These are phyloP conservation scores for Andrena cerasifolii DNA, from an alignment of 1,140 invertebrate species.

Conservation along the genomic window DNA sequence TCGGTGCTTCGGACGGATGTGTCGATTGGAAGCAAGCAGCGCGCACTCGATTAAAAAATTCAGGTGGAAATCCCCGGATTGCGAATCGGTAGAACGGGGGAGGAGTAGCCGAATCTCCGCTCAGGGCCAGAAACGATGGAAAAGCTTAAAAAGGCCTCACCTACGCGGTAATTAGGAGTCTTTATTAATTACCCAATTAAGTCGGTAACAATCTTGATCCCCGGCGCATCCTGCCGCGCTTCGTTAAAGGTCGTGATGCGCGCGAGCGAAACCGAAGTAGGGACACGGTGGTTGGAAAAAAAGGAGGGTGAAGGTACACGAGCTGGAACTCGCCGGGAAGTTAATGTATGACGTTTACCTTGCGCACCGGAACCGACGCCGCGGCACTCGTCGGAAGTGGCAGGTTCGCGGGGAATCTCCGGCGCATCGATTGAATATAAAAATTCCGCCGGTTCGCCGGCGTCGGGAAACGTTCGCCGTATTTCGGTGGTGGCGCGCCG, in stretches of 20 bases:
- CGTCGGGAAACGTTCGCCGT: too few species aligned
- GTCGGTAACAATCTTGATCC: conserved; percentile 71
- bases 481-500: too few species aligned
- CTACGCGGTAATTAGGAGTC: conserved; percentile 70
- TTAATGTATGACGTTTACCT: conserved; percentile 53
- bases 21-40: too few species aligned
- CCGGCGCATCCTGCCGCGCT: conserved; percentile 67
- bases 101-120: neutral
- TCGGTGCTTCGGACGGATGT: too few species aligned
- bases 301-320: conserved; percentile 43
- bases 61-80: too few species aligned
- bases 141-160: conserved; percentile 67
- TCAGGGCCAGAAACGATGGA: conserved; percentile 12
- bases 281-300: conserved; percentile 45
- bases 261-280: conserved; percentile 43
- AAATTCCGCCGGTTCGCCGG: neutral
- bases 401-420: conserved; percentile 38
- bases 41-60: too few species aligned
- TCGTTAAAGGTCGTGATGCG: conserved; percentile 68
- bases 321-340: conserved; percentile 41
- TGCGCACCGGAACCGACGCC: conserved; percentile 21
- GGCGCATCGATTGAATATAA: conserved; percentile 22
- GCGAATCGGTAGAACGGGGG: neutral
- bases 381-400: conserved; percentile 39
- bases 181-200: conserved; percentile 79